Evolutionary conservation across 2,113 vertebrate species (phyloP).

Genomic region (Takifugu flavidus): DNA sequence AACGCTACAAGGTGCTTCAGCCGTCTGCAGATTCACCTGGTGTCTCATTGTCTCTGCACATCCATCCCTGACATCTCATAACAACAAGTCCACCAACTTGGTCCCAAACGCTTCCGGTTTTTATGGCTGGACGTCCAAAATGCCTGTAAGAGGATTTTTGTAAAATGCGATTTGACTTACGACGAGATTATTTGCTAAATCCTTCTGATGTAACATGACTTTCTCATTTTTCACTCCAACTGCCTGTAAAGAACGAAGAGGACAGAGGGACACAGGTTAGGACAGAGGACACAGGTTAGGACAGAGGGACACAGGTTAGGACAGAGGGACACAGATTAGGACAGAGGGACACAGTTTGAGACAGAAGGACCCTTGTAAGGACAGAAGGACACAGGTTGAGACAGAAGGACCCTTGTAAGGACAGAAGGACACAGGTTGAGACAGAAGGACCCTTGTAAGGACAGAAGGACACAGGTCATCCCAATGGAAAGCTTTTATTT

Average conservation of each 20-base stretch:
- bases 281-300: not conserved
- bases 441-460: not conserved
- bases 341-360: not conserved
- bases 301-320: not conserved
- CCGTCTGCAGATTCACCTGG: too few species aligned
- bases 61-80: too few species aligned
- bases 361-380: too few species aligned
- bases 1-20: too few species aligned
- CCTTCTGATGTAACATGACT: conserved; percentile 61
- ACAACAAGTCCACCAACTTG: conserved; percentile 19
- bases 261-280: not conserved
- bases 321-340: not conserved
- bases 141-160: conserved; percentile 54
- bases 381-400: too few species aligned
- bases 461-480: not conserved
- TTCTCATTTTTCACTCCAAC: conserved; percentile 48
- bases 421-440: not conserved
- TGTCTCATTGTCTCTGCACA: too few species aligned
- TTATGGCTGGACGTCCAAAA: conserved; percentile 15
- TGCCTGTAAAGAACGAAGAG: conserved; percentile 4
- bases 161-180: conserved; percentile 55
- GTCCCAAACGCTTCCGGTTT: not conserved
- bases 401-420: too few species aligned
- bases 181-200: conserved; percentile 59
- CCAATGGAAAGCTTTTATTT: conserved; percentile 30